Evolutionary conservation across 35 echinoderm and acorn worm genomes (phyloP).

Genomic region (Chiridota heheva): DNA sequence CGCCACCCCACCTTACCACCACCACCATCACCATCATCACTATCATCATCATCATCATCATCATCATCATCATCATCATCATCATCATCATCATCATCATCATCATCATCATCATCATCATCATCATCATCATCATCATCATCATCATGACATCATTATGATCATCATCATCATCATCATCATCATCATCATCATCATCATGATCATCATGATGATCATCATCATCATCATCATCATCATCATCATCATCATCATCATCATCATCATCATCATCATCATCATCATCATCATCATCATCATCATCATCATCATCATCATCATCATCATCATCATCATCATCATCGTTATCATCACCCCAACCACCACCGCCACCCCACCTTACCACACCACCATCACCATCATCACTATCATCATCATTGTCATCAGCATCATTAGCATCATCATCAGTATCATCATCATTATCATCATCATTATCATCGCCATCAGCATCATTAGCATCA

Average conservation of each 20-base stretch:
- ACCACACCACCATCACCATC: not conserved
- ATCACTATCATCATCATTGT: not conserved
- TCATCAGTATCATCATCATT: not conserved
- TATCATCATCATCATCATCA: slow-evolving; percentile 22
- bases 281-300: slow-evolving; percentile 22
- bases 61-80: slow-evolving; percentile 10
- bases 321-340: not conserved
- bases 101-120: slow-evolving; percentile 19
- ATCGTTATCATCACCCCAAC: not conserved
- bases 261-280: not conserved
- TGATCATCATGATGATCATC: not conserved
- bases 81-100: slow-evolving; percentile 29
- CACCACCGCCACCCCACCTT: not conserved
- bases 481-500: too few relatives aligned
- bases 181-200: slow-evolving; percentile 20
- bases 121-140: slow-evolving; percentile 26
- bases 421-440: slow-evolving; percentile 3
- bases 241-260: not conserved
- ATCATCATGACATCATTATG: slow-evolving; percentile 11
- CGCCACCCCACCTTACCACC: not conserved
- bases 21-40: slow-evolving; percentile 4
- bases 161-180: not conserved
- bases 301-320: slow-evolving; percentile 3
- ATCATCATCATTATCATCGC: not conserved
- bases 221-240: not conserved